A percentile compares a stretch with the other conserved stretches of the same genome.
These are phyloP conservation scores for Phrynocephalus versicolor DNA, from an alignment of 2,113 vertebrate species.

Conservation along the genomic window DNA sequence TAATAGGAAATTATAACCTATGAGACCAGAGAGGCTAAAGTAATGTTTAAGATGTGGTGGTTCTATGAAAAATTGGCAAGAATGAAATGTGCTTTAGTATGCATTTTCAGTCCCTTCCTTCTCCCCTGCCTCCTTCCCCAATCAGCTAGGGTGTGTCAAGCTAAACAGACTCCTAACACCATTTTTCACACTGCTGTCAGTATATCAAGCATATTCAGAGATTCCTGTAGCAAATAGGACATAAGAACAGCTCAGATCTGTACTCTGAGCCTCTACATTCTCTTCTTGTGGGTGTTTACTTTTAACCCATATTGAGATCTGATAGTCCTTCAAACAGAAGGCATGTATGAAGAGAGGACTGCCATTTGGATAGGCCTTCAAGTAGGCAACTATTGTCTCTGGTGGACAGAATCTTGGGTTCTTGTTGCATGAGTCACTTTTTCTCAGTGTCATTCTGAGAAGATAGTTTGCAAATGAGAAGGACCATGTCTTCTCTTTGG, in stretches of 20 bases:
- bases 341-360: neutral
- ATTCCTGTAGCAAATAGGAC: neutral
- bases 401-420: too few relatives aligned
- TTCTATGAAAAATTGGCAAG: slow-evolving; percentile 38
- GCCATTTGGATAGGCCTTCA: too few relatives aligned
- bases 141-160: neutral
- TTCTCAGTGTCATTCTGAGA: too few relatives aligned
- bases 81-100: slow-evolving; percentile 33
- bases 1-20: slow-evolving; percentile 71
- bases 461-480: too few relatives aligned
- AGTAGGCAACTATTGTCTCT: too few relatives aligned
- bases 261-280: neutral
- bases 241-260: neutral
- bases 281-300: neutral
- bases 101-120: slow-evolving; percentile 38
- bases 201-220: neutral
- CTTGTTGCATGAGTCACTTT: too few relatives aligned
- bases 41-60: slow-evolving; percentile 59
- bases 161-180: neutral
- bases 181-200: neutral
- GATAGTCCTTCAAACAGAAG: neutral
- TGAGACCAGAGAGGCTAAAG: slow-evolving; percentile 59
- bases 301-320: neutral
- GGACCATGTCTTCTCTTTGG: too few relatives aligned
- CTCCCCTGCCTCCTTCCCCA: slow-evolving; percentile 3